Evolutionary conservation across 1,140 invertebrate genomes (phyloP).

Genomic region (Penaeus japonicus): DNA sequence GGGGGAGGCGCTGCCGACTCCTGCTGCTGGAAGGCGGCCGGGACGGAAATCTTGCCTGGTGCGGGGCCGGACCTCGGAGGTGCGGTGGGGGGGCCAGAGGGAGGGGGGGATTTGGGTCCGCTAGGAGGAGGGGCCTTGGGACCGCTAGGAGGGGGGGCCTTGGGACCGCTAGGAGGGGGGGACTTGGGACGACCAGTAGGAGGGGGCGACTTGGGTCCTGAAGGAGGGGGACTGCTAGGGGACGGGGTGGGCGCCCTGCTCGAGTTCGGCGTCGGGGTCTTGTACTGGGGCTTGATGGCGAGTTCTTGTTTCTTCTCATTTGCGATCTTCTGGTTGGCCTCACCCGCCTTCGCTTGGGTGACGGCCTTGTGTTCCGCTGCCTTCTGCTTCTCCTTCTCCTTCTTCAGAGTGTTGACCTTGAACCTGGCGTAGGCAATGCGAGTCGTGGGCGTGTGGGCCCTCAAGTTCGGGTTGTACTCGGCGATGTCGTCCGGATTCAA

Average conservation of each 20-base stretch:
- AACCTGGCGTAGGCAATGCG: slow-evolving; percentile 60
- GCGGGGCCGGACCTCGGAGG: not conserved
- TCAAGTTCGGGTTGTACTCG: slow-evolving; percentile 59
- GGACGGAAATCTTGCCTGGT: slow-evolving; percentile 10
- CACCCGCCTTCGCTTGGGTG: slow-evolving; percentile 28
- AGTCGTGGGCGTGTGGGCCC: slow-evolving; percentile 49
- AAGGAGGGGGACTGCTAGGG: not conserved
- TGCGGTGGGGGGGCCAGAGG: not conserved
- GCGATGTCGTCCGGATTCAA: slow-evolving; percentile 55
- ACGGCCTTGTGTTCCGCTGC: slow-evolving; percentile 18
- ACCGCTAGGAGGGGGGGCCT: not conserved
- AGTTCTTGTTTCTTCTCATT: slow-evolving; percentile 11
- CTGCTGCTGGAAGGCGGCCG: slow-evolving; percentile 30
- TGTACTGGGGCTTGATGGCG: not conserved
- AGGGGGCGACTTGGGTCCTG: not conserved
- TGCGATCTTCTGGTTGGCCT: slow-evolving; percentile 23
- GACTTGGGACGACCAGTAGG: not conserved
- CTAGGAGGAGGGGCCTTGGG: too few relatives aligned
- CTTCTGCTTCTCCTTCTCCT: slow-evolving; percentile 48
- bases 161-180: not conserved
- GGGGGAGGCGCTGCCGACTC: not conserved
- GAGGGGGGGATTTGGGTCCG: not conserved
- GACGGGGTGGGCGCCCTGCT: not conserved
- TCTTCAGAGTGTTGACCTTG: slow-evolving; percentile 58
- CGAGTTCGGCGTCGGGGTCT: not conserved